Evolutionary conservation across 1,140 invertebrate species (phyloP).

Genomic region (Diachasmimorpha longicaudata): DNA sequence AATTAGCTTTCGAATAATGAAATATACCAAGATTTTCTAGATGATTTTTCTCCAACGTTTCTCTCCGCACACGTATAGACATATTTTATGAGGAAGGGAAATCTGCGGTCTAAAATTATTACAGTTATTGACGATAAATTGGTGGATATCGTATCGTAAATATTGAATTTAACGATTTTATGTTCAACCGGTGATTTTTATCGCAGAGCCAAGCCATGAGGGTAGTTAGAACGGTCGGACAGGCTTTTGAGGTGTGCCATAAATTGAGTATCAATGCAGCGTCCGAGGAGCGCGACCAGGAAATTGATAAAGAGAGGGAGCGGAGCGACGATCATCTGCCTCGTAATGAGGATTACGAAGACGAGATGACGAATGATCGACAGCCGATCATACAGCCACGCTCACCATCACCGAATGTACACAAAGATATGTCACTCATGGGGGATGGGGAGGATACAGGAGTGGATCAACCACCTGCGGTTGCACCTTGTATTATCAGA

Average conservation of each 20-base stretch:
- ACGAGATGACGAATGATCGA: slow-evolving; percentile 67
- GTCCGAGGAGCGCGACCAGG: slow-evolving; percentile 41
- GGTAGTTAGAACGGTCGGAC: slow-evolving; percentile 96
- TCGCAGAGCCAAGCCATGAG: slow-evolving; percentile 95
- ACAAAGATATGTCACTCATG: slow-evolving; percentile 60
- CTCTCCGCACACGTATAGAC: not conserved
- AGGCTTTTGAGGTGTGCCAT: slow-evolving; percentile 99
- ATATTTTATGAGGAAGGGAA: not conserved
- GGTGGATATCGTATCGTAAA: not conserved
- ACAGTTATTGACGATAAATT: not conserved
- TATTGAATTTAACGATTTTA: not conserved
- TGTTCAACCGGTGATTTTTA: slow-evolving; percentile 17
- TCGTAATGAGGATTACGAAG: slow-evolving; percentile 66
- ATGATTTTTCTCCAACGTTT: not conserved
- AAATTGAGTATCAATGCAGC: slow-evolving; percentile 76
- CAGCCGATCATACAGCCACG: slow-evolving; percentile 53
- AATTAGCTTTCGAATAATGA: not conserved
- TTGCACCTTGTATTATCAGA: slow-evolving; percentile 51
- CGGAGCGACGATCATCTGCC: slow-evolving; percentile 28
- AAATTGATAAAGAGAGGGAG: slow-evolving; percentile 59
- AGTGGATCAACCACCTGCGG: slow-evolving; percentile 50
- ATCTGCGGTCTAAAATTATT: not conserved
- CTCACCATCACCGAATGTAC: slow-evolving; percentile 52
- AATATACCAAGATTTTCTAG: not conserved
- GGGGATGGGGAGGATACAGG: slow-evolving; percentile 53